A percentile compares a stretch with the other conserved stretches of the same genome.
Evolutionary conservation across 2,888 invertebrate genomes (phyloP).

Genomic region (Hyppa rectilinea): DNA sequence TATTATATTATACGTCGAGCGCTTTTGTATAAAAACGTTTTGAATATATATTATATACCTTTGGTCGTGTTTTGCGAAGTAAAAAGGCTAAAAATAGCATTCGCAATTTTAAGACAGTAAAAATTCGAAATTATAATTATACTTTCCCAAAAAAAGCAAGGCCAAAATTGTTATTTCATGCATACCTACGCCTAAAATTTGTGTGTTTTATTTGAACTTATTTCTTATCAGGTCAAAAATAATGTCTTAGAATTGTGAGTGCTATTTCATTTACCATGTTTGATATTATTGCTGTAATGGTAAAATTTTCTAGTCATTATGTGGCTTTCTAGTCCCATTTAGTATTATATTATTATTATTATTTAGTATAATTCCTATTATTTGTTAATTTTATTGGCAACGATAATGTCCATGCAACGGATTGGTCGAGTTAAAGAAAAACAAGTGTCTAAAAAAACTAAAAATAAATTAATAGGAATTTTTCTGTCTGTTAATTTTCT

Average conservation of each 20-base stretch:
- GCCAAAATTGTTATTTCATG: slow-evolving; percentile 2
- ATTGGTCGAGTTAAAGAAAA: background rate
- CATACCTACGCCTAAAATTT: background rate
- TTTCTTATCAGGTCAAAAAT: background rate
- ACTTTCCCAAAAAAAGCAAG: background rate
- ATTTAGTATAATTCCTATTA: slow-evolving; percentile 63
- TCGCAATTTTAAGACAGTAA: slow-evolving; percentile 49
- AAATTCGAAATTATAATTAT: background rate
- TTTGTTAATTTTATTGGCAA: slow-evolving; percentile 54
- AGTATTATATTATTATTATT: too few species aligned
- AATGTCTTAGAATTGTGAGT: slow-evolving; percentile 51
- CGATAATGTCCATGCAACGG: slow-evolving; percentile 7
- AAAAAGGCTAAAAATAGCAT: slow-evolving; percentile 24
- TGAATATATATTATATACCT: slow-evolving; percentile 55
- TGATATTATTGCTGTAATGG: slow-evolving; percentile 42
- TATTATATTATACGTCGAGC: slow-evolving; percentile 68
- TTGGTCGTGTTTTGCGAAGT: slow-evolving; percentile 55
- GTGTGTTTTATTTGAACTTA: background rate
- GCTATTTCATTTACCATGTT: slow-evolving; percentile 40
- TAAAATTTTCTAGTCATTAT: slow-evolving; percentile 53
- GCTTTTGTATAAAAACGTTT: slow-evolving; percentile 68
- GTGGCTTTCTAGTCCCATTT: slow-evolving; percentile 55
- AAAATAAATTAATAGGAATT: background rate
- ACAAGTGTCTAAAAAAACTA: background rate
- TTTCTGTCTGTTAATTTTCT: background rate